Conservation (phyloP, 2,113 vertebrate genomes). For the Pteruthius melanotis region DNA sequence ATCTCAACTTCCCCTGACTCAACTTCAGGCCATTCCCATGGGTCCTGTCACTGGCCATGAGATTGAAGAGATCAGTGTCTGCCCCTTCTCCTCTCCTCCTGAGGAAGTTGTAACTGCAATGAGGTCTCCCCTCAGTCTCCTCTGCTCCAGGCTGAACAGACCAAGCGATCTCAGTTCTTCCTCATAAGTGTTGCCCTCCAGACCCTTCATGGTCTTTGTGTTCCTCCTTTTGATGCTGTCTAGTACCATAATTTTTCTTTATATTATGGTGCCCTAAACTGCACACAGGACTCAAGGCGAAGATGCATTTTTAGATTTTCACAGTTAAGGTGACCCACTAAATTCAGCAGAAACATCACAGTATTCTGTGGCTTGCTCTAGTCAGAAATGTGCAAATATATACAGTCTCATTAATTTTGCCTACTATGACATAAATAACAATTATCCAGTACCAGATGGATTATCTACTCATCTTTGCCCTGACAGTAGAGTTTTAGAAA, state of each 20-base stretch:
- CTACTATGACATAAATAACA: background rate
- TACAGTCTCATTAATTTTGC: background rate
- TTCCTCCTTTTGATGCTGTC: background rate
- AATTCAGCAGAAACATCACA: background rate
- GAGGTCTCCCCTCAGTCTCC: background rate
- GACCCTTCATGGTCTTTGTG: background rate
- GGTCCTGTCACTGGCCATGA: background rate
- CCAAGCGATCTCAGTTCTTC: background rate
- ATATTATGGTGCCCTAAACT: background rate
- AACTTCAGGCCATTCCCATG: background rate
- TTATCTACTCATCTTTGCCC: background rate
- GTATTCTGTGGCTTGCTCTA: background rate
- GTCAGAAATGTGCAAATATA: background rate
- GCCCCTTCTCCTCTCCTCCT: background rate
- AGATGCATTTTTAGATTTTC: background rate
- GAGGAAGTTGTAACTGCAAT: background rate
- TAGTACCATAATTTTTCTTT: background rate
- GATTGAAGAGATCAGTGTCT: background rate
- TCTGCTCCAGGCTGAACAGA: background rate
- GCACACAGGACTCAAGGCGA: background rate
- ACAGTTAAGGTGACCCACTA: background rate
- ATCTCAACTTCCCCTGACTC: background rate
- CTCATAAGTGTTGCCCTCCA: background rate
- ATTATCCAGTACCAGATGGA: background rate
- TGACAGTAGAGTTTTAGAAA: background rate